A percentile compares a stretch with the other conserved stretches of the same genome.
These are phyloP conservation scores for Acropora yongei DNA, from an alignment of 64 coral and sea anemone species.

Conservation along the genomic window DNA sequence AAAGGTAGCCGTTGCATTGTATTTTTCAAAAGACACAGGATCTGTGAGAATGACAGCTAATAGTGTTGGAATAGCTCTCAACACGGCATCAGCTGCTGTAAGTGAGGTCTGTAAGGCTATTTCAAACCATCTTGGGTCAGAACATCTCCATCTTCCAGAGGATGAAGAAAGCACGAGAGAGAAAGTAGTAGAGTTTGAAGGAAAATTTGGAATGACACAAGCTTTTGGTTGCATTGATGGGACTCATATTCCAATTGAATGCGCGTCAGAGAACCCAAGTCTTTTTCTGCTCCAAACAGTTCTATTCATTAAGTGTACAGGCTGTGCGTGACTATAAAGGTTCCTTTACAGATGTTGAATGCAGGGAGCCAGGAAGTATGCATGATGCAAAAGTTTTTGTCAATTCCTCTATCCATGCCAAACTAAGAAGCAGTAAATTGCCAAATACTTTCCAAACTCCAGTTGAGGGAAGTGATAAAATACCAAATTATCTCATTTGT, in stretches of 20 bases:
- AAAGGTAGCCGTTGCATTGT: constrained; percentile 21
- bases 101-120: constrained; percentile 42
- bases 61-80: constrained; percentile 40
- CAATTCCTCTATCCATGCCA: constrained; percentile 23
- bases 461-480: constrained; percentile 40
- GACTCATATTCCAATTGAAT: constrained; percentile 24
- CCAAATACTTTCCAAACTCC: constrained; percentile 1
- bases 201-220: constrained; percentile 15
- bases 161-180: constrained; percentile 9
- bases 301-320: constrained; percentile 27
- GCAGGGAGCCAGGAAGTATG: constrained; percentile 41
- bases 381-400: constrained; percentile 55
- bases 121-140: constrained; percentile 3
- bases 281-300: constrained; percentile 7
- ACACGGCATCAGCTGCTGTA: constrained; percentile 12
- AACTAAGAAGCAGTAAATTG: constrained; percentile 20
- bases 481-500: constrained; percentile 32
- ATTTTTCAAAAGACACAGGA: constrained; percentile 55
- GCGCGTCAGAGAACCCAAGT: constrained; percentile 25
- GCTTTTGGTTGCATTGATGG: constrained; percentile 48
- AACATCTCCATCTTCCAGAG: constrained; percentile 46
- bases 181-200: not conserved
- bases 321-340: constrained; percentile 61
- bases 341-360: constrained; percentile 33
- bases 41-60: constrained; percentile 44